Percentiles rank a stretch among this genome's conserved stretches.
Evolutionary conservation across 2,797 vertebrate species (phyloP).

Genomic region (Buphagus erythrorhynchus): DNA sequence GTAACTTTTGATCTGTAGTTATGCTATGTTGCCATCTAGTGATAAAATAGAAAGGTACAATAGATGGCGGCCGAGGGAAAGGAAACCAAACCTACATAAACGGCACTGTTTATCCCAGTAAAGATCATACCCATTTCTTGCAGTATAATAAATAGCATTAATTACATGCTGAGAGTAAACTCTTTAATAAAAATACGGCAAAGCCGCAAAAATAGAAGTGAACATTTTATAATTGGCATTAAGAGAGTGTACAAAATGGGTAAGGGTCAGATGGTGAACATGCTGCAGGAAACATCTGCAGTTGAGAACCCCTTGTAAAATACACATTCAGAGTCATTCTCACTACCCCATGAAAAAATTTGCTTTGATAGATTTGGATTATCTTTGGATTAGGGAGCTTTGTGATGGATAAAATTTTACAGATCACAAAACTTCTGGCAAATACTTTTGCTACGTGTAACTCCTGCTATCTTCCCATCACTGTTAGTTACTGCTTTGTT

Average conservation of each 20-base stretch:
- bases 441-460: not conserved
- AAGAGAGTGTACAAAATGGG: not conserved
- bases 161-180: not conserved
- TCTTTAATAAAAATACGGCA: not conserved
- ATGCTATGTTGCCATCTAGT: conserved; percentile 61
- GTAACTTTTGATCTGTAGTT: not conserved
- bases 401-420: not conserved
- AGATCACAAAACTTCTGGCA: not conserved
- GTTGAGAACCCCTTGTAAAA: not conserved
- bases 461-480: not conserved
- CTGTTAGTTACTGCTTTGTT: not conserved
- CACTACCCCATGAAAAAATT: not conserved
- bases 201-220: not conserved
- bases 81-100: not conserved
- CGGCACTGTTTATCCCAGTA: not conserved
- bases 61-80: not conserved
- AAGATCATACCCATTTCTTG: not conserved
- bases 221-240: not conserved
- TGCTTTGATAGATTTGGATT: not conserved
- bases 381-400: not conserved
- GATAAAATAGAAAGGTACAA: not conserved
- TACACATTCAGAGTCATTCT: not conserved
- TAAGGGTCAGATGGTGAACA: not conserved
- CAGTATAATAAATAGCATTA: not conserved
- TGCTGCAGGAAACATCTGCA: not conserved